A percentile compares a stretch with the other conserved stretches of the same genome.
These are phyloP conservation scores for Brenthis hecate DNA, from an alignment of 2,888 invertebrate genomes.

Conservation along the genomic window DNA sequence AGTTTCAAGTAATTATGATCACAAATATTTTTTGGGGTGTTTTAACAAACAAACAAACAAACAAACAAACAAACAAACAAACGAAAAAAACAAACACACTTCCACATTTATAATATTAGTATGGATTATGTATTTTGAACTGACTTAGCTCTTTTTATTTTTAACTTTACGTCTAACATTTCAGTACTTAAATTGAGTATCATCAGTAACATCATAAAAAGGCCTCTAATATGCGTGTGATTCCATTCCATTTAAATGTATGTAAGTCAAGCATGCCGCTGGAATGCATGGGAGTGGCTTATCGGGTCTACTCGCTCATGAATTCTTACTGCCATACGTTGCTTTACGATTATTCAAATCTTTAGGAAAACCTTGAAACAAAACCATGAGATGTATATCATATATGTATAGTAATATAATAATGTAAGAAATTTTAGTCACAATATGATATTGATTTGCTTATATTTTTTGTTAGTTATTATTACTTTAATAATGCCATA, in stretches of 20 bases:
- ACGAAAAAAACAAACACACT: too few species aligned
- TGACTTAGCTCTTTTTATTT: too few species aligned
- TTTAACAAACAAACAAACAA: too few species aligned
- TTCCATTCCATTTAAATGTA: slow-evolving; percentile 44
- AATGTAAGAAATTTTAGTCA: background rate
- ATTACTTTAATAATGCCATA: too few species aligned
- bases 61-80: too few species aligned
- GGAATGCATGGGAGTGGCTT: slow-evolving; percentile 70
- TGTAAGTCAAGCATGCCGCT: slow-evolving; percentile 53
- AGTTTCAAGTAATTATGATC: too few species aligned
- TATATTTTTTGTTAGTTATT: too few species aligned
- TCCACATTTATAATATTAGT: too few species aligned
- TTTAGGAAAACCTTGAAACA: slow-evolving; percentile 1
- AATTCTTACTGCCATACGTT: slow-evolving; percentile 39
- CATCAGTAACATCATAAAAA: slow-evolving; percentile 1
- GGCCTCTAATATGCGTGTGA: slow-evolving; percentile 40
- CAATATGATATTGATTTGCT: too few species aligned
- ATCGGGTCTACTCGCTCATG: slow-evolving; percentile 44
- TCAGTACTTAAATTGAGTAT: background rate
- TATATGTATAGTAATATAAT: background rate
- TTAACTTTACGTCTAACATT: too few species aligned
- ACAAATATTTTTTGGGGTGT: too few species aligned
- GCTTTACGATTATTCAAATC: slow-evolving; percentile 10
- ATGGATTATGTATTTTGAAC: too few species aligned
- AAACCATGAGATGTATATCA: background rate